Base-by-base conservation (phyloP, 2,113 vertebrate genomes). In the Monopterus albus region DNA sequence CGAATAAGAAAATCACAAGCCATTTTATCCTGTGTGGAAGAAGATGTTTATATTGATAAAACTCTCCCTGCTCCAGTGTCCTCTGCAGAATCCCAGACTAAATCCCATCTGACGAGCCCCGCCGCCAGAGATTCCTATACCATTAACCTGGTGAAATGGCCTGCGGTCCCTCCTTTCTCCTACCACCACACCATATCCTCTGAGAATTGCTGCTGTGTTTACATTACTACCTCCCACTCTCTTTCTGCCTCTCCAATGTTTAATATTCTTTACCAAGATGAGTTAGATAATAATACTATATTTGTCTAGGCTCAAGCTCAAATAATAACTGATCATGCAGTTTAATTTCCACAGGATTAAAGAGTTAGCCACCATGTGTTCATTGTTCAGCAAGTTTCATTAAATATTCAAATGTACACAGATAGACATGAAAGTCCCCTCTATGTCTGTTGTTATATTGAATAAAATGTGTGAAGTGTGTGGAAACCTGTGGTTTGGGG, bases 101-200 rank as follows among this genome's bases (percentile, higher is more conserved):
- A 85, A 87, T 87, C 78, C 75, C 61, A 35, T 47, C 47, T 12
- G 13, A 65, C 50, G 39, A 2, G 46, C 51, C 49, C 58, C 6
- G 6, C 68, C 62, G 56, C 64, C 47, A 71, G 77, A 56, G 81
- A 87, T 87, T 86, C 87, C 84, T 64, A 64, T 79, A 75, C 81
- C 78, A 85, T 88, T 85, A 90, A 55, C 51, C 7, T 11, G 13
- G 38, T 66, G 62, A 82, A 79, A 87, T 78, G 56, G 62, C 52
- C 77, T 66, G 58, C 63, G 72, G 64, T 70, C 65, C 23, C 70
- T 62, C 79, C 33, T 31, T 43, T 40, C 45, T 58, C 39, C 38
- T 25, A 18, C 62, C 40, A 40, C 28, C 1, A 51, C 36, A 50
- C 38, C 49, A 53, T 15, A 26, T 78, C 72, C 67, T 52, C 60